Percentiles rank a stretch among this genome's conserved stretches.
Evolutionary conservation across 2,888 invertebrate species (phyloP).

Genomic region (Apotomis capreana): DNA sequence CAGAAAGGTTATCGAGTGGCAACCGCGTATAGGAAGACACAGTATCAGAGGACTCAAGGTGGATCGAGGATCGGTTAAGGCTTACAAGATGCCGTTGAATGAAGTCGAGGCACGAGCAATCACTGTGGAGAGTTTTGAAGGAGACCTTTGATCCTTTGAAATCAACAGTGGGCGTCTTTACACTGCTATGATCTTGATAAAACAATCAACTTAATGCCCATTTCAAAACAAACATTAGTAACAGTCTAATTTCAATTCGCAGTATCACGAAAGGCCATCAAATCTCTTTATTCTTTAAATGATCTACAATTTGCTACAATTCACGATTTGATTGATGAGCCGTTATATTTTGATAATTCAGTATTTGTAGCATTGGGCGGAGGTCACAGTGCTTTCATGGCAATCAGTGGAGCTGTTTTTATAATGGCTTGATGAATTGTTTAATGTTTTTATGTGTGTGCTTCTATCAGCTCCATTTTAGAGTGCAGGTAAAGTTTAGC

Average conservation of each 20-base stretch:
- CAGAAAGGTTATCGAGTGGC: too few relatives aligned
- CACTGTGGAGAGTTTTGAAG: too few relatives aligned
- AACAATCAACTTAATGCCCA: slow-evolving; percentile 13
- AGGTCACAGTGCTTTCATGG: slow-evolving; percentile 22
- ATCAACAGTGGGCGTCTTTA: background rate
- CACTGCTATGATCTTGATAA: background rate
- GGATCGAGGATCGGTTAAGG: too few relatives aligned
- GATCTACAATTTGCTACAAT: slow-evolving; percentile 28
- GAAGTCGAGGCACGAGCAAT: too few relatives aligned
- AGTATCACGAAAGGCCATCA: slow-evolving; percentile 25
- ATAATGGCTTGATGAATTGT: background rate
- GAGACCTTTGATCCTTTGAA: too few relatives aligned
- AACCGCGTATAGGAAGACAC: too few relatives aligned
- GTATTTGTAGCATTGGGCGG: slow-evolving; percentile 2
- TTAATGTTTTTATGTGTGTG: background rate
- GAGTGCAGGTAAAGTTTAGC: too few relatives aligned
- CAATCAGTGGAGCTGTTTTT: slow-evolving; percentile 4
- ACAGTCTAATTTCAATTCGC: slow-evolving; percentile 37
- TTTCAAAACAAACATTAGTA: slow-evolving; percentile 40
- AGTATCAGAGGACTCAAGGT: too few relatives aligned
- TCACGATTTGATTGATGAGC: slow-evolving; percentile 35
- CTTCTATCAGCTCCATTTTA: too few relatives aligned
- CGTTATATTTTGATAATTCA: slow-evolving; percentile 29
- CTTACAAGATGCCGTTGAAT: too few relatives aligned
- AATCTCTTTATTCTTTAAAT: slow-evolving; percentile 33